Evolutionary conservation across 2,888 invertebrate genomes (phyloP).

Genomic region (Stenotaenia linearis): DNA sequence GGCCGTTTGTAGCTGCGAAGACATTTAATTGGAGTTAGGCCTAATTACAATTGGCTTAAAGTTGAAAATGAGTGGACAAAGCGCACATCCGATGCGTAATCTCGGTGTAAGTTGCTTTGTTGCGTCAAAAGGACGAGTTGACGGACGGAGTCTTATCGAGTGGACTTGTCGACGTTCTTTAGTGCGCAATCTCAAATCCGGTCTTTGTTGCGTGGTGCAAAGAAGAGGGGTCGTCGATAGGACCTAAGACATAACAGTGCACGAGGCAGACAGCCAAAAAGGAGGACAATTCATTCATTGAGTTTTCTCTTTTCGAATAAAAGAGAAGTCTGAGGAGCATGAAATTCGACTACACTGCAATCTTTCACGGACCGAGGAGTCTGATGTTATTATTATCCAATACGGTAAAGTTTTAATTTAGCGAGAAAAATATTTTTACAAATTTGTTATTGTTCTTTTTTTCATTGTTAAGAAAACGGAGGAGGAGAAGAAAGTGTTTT

Average conservation of each 20-base stretch:
- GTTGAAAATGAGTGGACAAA: neutral
- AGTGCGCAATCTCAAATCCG: conserved; percentile 14
- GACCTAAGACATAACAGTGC: neutral
- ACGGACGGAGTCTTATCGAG: conserved; percentile 7
- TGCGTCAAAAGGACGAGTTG: neutral
- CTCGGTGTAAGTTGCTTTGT: neutral
- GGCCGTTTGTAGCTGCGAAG: neutral
- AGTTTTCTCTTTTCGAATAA: neutral
- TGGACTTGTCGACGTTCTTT: neutral
- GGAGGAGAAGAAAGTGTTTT: neutral
- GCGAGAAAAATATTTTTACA: neutral
- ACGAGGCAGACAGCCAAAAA: neutral
- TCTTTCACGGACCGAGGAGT: conserved; percentile 10
- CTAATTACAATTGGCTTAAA: neutral
- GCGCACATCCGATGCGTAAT: neutral
- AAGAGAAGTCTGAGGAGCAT: conserved; percentile 4
- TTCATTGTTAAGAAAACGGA: neutral
- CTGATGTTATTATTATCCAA: conserved; percentile 20
- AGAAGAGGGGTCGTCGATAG: neutral
- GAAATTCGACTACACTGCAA: neutral
- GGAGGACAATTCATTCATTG: neutral
- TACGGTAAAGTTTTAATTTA: conserved; percentile 6
- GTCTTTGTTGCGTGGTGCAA: neutral
- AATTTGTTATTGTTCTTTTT: neutral
- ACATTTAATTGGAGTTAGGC: neutral